phyloP scores from a whole-genome alignment of 2,113 vertebrate genomes.

The Lepus timidus region DNA sequence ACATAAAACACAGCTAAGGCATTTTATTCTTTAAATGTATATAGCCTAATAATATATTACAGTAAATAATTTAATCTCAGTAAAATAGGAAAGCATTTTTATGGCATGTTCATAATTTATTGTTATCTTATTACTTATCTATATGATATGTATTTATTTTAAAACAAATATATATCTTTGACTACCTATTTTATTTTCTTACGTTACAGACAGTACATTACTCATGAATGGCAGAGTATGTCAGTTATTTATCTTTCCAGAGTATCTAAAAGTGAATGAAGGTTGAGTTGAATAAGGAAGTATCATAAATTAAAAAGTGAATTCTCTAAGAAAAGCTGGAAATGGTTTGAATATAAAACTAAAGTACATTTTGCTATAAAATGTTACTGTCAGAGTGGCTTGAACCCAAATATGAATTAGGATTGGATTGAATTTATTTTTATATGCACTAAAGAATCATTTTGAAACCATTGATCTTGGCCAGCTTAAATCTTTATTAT shows the following conservation, averaged over 20 bases:
- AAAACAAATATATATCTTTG: conserved; percentile 70
- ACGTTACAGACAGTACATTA: conserved; percentile 71
- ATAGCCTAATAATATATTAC: conserved; percentile 49
- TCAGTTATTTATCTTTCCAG: conserved; percentile 81
- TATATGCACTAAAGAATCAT: conserved; percentile 64
- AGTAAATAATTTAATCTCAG: conserved; percentile 68
- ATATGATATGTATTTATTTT: conserved; percentile 82
- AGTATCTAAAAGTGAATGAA: conserved; percentile 82
- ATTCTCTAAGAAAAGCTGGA: conserved; percentile 74
- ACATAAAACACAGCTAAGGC: conserved; percentile 27
- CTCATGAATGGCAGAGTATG: conserved; percentile 70
- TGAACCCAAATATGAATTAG: conserved; percentile 74
- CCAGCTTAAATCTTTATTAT: conserved; percentile 64
- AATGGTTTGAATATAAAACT: conserved; percentile 78
- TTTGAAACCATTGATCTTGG: conserved; percentile 73
- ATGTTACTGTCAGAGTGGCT: conserved; percentile 74
- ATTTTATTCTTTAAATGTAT: conserved; percentile 69
- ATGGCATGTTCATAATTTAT: conserved; percentile 66
- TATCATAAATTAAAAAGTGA: conserved; percentile 81
- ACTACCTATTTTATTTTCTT: conserved; percentile 74
- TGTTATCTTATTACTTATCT: conserved; percentile 81
- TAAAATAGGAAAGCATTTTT: conserved; percentile 74
- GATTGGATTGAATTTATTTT: conserved; percentile 76
- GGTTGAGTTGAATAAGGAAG: conserved; percentile 74
- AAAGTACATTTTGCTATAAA: conserved; percentile 81